phyloP scores from a whole-genome alignment of 2,888 invertebrate genomes.

The Carterocephalus palaemon region DNA sequence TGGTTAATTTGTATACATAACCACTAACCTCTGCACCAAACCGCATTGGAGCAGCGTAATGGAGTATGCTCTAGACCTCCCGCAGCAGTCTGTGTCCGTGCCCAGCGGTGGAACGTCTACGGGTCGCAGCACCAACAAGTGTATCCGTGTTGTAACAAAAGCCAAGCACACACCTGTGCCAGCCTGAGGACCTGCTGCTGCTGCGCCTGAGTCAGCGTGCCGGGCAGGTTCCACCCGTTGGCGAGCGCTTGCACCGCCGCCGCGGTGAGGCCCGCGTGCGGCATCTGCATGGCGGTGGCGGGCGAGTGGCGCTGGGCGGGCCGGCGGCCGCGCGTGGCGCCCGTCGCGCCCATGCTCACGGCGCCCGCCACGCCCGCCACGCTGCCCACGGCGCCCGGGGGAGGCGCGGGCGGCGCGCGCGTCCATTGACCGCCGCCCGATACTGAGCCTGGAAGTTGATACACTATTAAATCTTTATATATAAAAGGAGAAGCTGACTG shows the following conservation, averaged over 20 bases:
- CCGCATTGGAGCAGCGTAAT: too few species aligned
- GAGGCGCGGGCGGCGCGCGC: constrained; percentile 86
- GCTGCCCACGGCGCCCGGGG: constrained; percentile 59
- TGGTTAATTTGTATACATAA: too few species aligned
- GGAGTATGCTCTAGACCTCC: too few species aligned
- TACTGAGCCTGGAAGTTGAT: constrained; percentile 48
- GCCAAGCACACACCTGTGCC: constrained; percentile 57
- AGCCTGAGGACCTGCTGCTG: constrained; percentile 74
- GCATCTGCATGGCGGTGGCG: constrained; percentile 62
- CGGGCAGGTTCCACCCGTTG: constrained; percentile 57
- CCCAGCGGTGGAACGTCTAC: too few species aligned
- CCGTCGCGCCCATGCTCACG: constrained; percentile 48
- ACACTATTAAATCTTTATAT: too few species aligned
- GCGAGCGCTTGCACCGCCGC: constrained; percentile 68
- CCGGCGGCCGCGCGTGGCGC: constrained; percentile 56
- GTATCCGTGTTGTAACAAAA: too few species aligned
- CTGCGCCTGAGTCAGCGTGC: constrained; percentile 67
- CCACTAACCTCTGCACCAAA: too few species aligned
- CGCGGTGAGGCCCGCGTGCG: constrained; percentile 59
- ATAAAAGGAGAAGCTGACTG: too few species aligned
- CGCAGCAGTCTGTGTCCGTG: too few species aligned
- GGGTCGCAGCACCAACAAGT: too few species aligned
- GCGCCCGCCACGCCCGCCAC: constrained; percentile 46
- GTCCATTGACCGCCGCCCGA: constrained; percentile 86
- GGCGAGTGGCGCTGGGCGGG: constrained; percentile 54